Base-by-base conservation (phyloP, 2,113 vertebrate species). In the Nerophis ophidion region DNA sequence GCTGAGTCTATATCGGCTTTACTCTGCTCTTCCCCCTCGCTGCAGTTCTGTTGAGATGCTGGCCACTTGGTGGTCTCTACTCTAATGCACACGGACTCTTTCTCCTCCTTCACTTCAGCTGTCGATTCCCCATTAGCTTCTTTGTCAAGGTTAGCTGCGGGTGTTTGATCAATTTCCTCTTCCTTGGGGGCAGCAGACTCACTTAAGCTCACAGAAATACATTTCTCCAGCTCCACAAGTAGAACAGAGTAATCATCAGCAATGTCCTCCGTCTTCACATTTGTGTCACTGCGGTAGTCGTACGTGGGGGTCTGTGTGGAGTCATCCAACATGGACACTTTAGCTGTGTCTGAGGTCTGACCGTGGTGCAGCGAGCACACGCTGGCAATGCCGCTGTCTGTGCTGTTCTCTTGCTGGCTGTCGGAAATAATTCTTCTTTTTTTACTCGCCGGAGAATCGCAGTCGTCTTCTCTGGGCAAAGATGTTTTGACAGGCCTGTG, bases 381-480 rank as follows among this genome's bases (percentile, higher is more conserved):
- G 52, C 75, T 79, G 26, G 42, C 77, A 58, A 88, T 8, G 50
- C 77, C 83, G 19, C 54, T 88, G 66, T 91, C 89, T 0, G 77
- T 83, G 71, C 84, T 87, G 68, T 80, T 88, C 65, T 91, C 90
- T 42, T 79, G 86, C 47, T 86, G 48, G 59, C 68, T 16, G 1
- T 82, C 87, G 53, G 74, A 56, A 7, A 70, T 66, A 50, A 90
- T 75, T 61, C 89, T 93, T 59, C 83, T 88, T 81, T 87, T 93
- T 71, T 97, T 97, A 75, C 74, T 87, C 0, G 91, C 88, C 0
- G 90, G 89, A 5, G 74, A 74, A 63, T 90, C 91, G 72, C 88
- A 89, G 59, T 86, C 86, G 61, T 85, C 70, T 17, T 90, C 90
- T 63, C 82, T 90, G 61, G 82, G 75, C 4, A 57, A 58, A 13